A percentile compares a stretch with the other conserved stretches of the same genome.
These are phyloP conservation scores for Coenobita brevimanus DNA, from an alignment of 1,140 invertebrate species.

Conservation along the genomic window DNA sequence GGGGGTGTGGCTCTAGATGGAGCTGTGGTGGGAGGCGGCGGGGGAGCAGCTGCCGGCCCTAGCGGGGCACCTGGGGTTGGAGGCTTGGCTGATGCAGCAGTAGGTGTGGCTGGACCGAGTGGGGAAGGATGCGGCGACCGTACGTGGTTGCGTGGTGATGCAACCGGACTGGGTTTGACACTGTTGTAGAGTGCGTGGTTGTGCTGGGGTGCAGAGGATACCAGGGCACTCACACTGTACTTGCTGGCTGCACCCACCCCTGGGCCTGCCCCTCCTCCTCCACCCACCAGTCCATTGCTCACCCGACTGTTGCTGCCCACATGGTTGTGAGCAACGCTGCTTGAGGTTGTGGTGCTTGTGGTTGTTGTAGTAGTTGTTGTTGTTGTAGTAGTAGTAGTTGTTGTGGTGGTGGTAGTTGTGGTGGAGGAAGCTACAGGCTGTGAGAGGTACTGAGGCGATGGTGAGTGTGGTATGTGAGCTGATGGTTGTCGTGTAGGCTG, in stretches of 20 bases:
- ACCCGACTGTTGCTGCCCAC: conserved; percentile 52
- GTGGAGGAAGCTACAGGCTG: conserved; percentile 61
- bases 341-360: conserved; percentile 50
- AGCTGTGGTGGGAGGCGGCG: conserved; percentile 29
- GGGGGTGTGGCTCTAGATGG: conserved; percentile 16
- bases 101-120: conserved; percentile 40
- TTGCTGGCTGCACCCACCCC: conserved; percentile 52
- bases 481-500: conserved; percentile 34
- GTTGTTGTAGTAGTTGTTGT: conserved; percentile 46
- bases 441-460: conserved; percentile 52
- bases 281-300: conserved; percentile 58
- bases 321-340: conserved; percentile 53
- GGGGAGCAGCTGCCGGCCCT: conserved; percentile 29
- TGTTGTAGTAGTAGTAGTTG: conserved; percentile 43
- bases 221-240: conserved; percentile 63
- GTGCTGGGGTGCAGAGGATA: conserved; percentile 50
- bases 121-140: conserved; percentile 58
- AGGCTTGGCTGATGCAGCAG: conserved; percentile 46
- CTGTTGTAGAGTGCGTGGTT: conserved; percentile 55
- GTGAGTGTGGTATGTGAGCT: conserved; percentile 55
- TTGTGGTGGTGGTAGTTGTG: conserved; percentile 38
- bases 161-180: conserved; percentile 53
- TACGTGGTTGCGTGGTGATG: conserved; percentile 56
- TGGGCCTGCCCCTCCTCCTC: conserved; percentile 53
- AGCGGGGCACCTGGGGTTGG: conserved; percentile 14